These are phyloP conservation scores for Bombus superbus DNA, from an alignment of 1,140 invertebrate genomes.

Conservation along the genomic window DNA sequence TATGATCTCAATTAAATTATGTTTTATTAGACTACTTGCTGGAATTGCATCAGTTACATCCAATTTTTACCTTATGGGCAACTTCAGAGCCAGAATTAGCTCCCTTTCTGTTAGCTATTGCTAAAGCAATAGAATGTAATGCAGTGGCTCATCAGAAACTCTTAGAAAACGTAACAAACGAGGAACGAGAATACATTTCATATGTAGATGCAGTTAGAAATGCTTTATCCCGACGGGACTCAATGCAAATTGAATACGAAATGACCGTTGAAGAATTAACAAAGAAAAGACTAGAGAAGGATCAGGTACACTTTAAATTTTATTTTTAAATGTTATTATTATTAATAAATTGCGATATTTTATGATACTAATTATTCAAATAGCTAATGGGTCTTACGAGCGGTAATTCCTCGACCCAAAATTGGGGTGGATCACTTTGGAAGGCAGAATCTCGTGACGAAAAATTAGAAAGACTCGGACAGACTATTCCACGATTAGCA, in stretches of 20 bases:
- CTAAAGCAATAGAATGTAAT: constrained; percentile 82
- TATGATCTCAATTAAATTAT: constrained; percentile 36
- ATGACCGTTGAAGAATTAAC: constrained; percentile 86
- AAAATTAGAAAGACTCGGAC: constrained; percentile 84
- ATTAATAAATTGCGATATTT: background rate
- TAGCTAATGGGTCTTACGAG: constrained; percentile 74
- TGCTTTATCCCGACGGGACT: constrained; percentile 86
- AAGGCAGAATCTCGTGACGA: constrained; percentile 84
- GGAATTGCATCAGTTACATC: constrained; percentile 84
- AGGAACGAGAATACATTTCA: constrained; percentile 87
- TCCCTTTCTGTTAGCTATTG: constrained; percentile 81
- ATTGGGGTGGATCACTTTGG: constrained; percentile 83
- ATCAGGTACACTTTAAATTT: constrained; percentile 82
- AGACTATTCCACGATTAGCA: constrained; percentile 83
- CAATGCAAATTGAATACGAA: constrained; percentile 88
- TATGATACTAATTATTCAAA: constrained; percentile 6
- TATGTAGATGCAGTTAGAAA: constrained; percentile 89
- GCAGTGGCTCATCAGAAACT: constrained; percentile 83
- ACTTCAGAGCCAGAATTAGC: constrained; percentile 83
- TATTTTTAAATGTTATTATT: background rate
- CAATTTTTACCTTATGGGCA: constrained; percentile 84
- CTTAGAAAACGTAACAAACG: constrained; percentile 81
- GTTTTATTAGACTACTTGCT: constrained; percentile 80
- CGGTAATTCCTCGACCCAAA: constrained; percentile 67
- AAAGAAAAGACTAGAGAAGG: constrained; percentile 86